These are phyloP conservation scores for Drosophila ambigua DNA, from an alignment of 1,140 invertebrate genomes.

Conservation along the genomic window DNA sequence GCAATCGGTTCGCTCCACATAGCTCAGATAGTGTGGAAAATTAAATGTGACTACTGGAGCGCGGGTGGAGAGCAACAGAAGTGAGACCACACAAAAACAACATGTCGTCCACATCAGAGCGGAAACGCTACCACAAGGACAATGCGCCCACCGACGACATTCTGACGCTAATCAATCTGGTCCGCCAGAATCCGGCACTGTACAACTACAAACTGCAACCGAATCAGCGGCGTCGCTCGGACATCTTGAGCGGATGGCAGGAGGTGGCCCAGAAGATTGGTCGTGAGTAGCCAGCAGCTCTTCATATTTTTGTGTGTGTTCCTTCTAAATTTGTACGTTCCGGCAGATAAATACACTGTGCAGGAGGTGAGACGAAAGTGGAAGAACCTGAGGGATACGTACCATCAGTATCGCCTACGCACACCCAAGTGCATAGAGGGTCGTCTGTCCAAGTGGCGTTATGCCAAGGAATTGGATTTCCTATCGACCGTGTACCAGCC, in stretches of 20 bases:
- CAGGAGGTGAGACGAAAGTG: conserved; percentile 78
- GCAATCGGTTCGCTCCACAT: too few species aligned
- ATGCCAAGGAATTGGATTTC: conserved; percentile 77
- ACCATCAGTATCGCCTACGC: conserved; percentile 80
- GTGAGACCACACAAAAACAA: conserved; percentile 35
- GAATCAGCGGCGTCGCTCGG: conserved; percentile 72
- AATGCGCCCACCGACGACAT: conserved; percentile 78
- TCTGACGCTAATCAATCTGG: conserved; percentile 75
- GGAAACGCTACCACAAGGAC: conserved; percentile 82
- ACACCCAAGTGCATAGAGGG: conserved; percentile 77
- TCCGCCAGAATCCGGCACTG: conserved; percentile 77
- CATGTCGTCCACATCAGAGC: conserved; percentile 65
- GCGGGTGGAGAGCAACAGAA: neutral
- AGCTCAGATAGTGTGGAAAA: neutral
- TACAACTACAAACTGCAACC: conserved; percentile 81
- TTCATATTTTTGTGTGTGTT: neutral
- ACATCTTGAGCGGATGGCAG: conserved; percentile 75
- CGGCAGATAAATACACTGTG: conserved; percentile 77
- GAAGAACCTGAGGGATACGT: conserved; percentile 80
- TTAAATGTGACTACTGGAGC: conserved; percentile 17
- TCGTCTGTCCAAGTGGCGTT: conserved; percentile 77
- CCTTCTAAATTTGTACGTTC: neutral
- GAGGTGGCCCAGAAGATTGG: conserved; percentile 75
- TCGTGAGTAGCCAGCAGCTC: conserved; percentile 53
- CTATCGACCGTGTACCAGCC: conserved; percentile 78